Conservation (phyloP, 2,888 invertebrate genomes). For the Drosophila neotestacea region DNA sequence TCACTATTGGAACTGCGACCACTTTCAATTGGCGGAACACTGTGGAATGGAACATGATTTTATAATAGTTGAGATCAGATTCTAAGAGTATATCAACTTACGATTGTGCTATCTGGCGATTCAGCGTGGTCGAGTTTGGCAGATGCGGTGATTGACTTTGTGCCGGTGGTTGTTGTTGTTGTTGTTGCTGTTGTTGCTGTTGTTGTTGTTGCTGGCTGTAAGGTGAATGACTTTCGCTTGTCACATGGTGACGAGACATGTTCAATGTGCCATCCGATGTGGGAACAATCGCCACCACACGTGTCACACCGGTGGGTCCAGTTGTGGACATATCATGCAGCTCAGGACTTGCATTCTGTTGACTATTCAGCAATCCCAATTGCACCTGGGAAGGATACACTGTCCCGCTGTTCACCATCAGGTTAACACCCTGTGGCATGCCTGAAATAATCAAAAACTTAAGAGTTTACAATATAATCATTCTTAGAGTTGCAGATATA, state of each 20-base stretch:
- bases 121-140: slow-evolving; percentile 86
- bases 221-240: slow-evolving; percentile 81
- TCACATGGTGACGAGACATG: slow-evolving; percentile 79
- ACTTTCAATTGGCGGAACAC: slow-evolving; percentile 87
- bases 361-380: slow-evolving; percentile 53
- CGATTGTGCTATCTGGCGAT: slow-evolving; percentile 86
- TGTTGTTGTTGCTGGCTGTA: slow-evolving; percentile 71
- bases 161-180: slow-evolving; percentile 74
- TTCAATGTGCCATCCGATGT: slow-evolving; percentile 73
- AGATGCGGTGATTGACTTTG: slow-evolving; percentile 86
- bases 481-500: too few relatives aligned
- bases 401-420: slow-evolving; percentile 69
- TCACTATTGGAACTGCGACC: slow-evolving; percentile 81
- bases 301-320: slow-evolving; percentile 53
- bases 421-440: slow-evolving; percentile 71
- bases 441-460: slow-evolving; percentile 43
- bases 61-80: neutral
- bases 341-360: slow-evolving; percentile 69
- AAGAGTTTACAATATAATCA: neutral
- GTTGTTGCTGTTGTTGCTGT: slow-evolving; percentile 44
- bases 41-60: neutral
- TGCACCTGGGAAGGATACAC: slow-evolving; percentile 84
- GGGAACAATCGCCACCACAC: slow-evolving; percentile 63
- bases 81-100: slow-evolving; percentile 77
- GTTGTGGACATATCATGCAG: slow-evolving; percentile 83